Evolutionary conservation across 2,888 invertebrate species (phyloP), one percentile per base, ranked within the genome.

Genomic region (Ptychoptera albimana): DNA sequence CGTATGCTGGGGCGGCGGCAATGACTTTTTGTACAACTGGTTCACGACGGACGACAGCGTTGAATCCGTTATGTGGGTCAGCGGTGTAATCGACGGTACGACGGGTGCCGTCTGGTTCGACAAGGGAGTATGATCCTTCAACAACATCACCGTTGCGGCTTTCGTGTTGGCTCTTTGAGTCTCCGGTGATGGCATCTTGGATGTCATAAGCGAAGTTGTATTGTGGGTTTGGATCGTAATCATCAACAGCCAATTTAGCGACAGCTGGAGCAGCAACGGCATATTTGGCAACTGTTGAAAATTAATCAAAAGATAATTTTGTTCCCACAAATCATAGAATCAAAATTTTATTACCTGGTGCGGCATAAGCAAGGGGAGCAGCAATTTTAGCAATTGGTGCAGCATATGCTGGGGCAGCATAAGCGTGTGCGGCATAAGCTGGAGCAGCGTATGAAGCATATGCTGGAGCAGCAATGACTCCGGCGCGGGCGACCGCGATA

Each of bases 91-190:
- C 76, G 1, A 77, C 77, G 30, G 72, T 75, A 50, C 77, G 72
- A 57, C 71, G 72, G 45, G 72, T 73, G 52, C 77, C 77, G 55
- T 77, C 77, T 23, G 77, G 71, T 52, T 70, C 70, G 16, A 60
- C 58, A 8, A 70, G 57, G 8, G 69, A 69, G 54, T 70, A 70
- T 50, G 64, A 73, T 59, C 64, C 75, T 57, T 72, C 71, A 38
- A 77, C 77, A 52, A 69, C 70, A 61, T 75, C 75, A n/a, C 77
- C 77, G 50, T 68, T 64, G 48, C 77, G 73, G 47, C 72, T 71
- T 66, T 77, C 77, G 50, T 73, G 72, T 62, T 77, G 77, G 31
- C 61, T 67, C 53, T 70, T 70, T 42, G 60, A 57, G 50, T 71
- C 70, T 2, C 71, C 70, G 2, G 70, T 70, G 37, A 68, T 58